Base-by-base conservation (phyloP, 2,113 vertebrate genomes). In the Erinaceus europaeus region DNA sequence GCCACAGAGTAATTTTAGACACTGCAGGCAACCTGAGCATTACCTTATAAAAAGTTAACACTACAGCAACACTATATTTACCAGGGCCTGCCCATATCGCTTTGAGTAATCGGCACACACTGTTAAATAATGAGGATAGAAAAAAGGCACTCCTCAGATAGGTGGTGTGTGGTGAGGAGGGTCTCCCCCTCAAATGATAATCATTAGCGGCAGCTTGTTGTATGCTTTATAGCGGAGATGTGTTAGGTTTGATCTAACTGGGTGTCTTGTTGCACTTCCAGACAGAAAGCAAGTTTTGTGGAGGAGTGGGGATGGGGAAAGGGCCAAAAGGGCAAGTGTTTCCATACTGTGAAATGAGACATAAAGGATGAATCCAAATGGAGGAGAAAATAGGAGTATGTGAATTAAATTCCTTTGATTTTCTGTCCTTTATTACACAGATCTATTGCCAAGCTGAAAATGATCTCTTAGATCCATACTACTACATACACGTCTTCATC, bases 91-190 rank as follows among this genome's bases (percentile, higher is more conserved):
- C 98, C 98, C 98, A 97, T 99, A 99, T 99, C 99, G 99, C 99
- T 99, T 99, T 98, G 99, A 99, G 99, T 99, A 99, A 99, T 99
- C 98, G 99, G 99, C 99, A 99, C 97, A 98, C 97, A 98, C 99
- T 99, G 99, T 99, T 99, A 98, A 97, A 97, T 97, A 97, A 95
- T 95, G 96, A 96, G 53, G 94, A 94, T 8, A 94, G 94, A 96
- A 97, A 97, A 95, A 96, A 95, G 90, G 94, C 92, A 97, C 94
- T 91, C 96, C 92, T 95, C 68, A 85, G 72, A 62, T 89, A 90
- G 85, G 88, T 55, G 69, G 85, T 93, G 89, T 93, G 89, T 93
- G 82, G 89, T 88, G 89, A 93, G 92, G 84, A 90, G 90, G 96
- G 96, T 97, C 93, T 92, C 82, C 96, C n/a, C 96, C 95, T 77